phyloP scores from a whole-genome alignment of 2,888 invertebrate genomes.

The Petrolisthes cinctipes region DNA sequence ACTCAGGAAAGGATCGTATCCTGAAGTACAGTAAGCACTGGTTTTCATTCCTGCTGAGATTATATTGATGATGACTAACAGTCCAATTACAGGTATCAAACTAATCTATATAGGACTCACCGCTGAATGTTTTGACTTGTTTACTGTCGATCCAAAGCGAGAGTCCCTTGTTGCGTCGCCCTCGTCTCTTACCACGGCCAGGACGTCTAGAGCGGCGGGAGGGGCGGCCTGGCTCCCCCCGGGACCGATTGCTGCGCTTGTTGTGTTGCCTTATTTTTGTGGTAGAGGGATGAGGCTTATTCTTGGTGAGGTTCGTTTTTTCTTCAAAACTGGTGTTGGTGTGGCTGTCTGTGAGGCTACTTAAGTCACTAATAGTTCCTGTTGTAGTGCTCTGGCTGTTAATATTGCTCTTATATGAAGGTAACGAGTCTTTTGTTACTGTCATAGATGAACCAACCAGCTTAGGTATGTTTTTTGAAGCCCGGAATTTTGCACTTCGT shows the following conservation, averaged over 20 bases:
- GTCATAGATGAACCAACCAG: too few relatives aligned
- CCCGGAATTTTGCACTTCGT: too few relatives aligned
- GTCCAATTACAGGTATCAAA: too few relatives aligned
- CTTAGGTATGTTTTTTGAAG: too few relatives aligned
- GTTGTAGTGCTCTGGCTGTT: too few relatives aligned
- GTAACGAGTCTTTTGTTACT: too few relatives aligned
- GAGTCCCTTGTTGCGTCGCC: constrained; percentile 65
- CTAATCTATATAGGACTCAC: constrained; percentile 72
- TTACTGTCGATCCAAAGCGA: constrained; percentile 88
- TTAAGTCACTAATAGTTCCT: not conserved
- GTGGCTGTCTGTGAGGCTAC: not conserved
- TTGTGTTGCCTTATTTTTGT: not conserved
- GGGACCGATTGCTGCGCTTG: not conserved
- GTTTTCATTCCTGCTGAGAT: too few relatives aligned
- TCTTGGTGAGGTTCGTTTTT: not conserved
- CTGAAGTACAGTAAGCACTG: too few relatives aligned
- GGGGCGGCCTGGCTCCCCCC: not conserved
- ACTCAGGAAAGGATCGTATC: too few relatives aligned
- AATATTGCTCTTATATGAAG: too few relatives aligned
- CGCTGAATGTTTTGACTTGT: constrained; percentile 91
- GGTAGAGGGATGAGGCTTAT: not conserved
- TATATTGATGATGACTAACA: too few relatives aligned
- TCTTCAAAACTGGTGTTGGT: not conserved
- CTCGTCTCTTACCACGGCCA: constrained; percentile 28
- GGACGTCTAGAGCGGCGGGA: not conserved